Percentiles rank a stretch among this genome's conserved stretches.
Conservation (phyloP, 2,113 vertebrate genomes). For the Vanacampus margaritifer region DNA sequence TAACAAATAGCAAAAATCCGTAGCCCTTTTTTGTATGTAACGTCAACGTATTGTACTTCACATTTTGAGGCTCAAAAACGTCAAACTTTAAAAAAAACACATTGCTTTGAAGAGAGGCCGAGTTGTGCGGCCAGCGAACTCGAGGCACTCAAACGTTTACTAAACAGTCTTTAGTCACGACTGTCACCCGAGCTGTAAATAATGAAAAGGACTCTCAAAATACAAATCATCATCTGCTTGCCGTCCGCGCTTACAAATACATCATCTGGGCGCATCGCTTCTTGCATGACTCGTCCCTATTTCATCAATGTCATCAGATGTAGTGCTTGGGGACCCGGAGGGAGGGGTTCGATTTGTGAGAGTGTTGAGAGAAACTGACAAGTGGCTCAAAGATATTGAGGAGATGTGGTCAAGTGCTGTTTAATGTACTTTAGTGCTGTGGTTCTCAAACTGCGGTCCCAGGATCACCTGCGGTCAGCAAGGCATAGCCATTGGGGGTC, state of each 20-base stretch:
- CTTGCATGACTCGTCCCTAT: conserved; percentile 1
- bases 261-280: neutral
- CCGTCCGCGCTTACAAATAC: neutral
- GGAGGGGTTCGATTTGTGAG: conserved; percentile 1
- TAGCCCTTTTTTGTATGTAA: no score
- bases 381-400: neutral
- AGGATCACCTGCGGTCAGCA: neutral
- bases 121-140: neutral
- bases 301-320: conserved; percentile 5
- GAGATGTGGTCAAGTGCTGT: neutral
- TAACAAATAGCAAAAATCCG: neutral
- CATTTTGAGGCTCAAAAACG: neutral
- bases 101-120: neutral
- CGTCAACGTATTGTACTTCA: neutral
- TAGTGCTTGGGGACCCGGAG: neutral
- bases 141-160: neutral
- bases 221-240: conserved; percentile 5
- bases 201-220: neutral
- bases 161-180: neutral
- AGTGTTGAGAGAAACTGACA: neutral
- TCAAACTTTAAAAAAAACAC: neutral
- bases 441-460: neutral
- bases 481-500: neutral
- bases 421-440: neutral
- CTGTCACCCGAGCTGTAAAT: neutral